Conservation (phyloP, 2,797 vertebrate species). For the Brachymystax lenok region DNA sequence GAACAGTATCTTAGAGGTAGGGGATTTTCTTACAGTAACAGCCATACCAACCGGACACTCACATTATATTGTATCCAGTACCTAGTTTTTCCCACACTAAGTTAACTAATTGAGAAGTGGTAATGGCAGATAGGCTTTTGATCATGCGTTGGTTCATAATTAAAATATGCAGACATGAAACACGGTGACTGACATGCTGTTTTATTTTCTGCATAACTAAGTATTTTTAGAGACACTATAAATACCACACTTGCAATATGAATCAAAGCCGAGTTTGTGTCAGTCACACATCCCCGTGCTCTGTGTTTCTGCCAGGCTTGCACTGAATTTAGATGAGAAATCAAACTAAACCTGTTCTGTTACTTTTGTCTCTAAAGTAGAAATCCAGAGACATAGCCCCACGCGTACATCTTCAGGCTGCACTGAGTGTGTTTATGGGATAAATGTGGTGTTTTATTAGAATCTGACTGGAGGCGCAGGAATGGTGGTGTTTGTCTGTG, state of each 20-base stretch:
- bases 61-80: neutral
- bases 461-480: conserved; percentile 29
- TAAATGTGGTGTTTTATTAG: conserved; percentile 35
- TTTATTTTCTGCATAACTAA: conserved; percentile 5
- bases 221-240: conserved; percentile 25
- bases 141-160: conserved; percentile 5
- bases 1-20: neutral
- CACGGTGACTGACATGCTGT: neutral
- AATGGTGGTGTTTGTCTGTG: conserved; percentile 23
- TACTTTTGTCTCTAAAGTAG: conserved; percentile 38
- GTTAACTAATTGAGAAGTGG: neutral
- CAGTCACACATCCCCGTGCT: conserved; percentile 36
- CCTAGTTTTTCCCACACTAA: neutral
- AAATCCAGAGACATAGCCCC: conserved; percentile 13
- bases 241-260: conserved; percentile 25
- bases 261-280: conserved; percentile 33
- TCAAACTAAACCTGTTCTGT: conserved; percentile 36
- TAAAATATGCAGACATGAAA: neutral
- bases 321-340: conserved; percentile 17
- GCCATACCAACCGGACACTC: neutral
- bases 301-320: neutral
- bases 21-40: neutral
- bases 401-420: conserved; percentile 8
- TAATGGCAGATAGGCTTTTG: neutral
- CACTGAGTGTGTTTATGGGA: conserved; percentile 35